Conservation (phyloP, 2,888 invertebrate species). For the Globia sparganii region DNA sequence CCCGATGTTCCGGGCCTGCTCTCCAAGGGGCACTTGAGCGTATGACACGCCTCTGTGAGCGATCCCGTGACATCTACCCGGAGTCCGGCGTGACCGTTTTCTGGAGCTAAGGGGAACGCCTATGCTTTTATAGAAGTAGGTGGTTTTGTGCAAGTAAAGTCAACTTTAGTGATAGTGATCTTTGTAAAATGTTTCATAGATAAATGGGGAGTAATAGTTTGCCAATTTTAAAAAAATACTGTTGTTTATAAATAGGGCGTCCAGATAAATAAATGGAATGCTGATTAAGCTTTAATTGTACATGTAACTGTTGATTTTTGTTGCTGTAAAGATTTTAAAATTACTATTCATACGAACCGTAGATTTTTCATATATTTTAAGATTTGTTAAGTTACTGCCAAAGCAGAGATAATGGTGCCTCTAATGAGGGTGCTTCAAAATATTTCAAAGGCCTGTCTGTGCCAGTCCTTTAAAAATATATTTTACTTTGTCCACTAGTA, state of each 20-base stretch:
- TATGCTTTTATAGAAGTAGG: slow-evolving; percentile 5
- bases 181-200: background rate
- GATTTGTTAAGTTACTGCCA: too few species aligned
- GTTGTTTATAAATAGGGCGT: background rate
- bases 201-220: background rate
- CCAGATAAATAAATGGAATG: background rate
- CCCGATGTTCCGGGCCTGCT: slow-evolving; percentile 21
- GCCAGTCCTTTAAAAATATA: background rate
- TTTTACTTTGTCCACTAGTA: background rate
- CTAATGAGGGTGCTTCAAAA: too few species aligned
- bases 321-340: too few species aligned
- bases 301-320: too few species aligned
- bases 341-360: too few species aligned
- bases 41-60: slow-evolving; percentile 44
- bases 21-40: slow-evolving; percentile 56
- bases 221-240: background rate
- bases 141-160: background rate
- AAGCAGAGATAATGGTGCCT: too few species aligned
- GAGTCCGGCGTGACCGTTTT: slow-evolving; percentile 46
- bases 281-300: too few species aligned
- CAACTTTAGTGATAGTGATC: background rate
- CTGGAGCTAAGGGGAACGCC: slow-evolving; percentile 27
- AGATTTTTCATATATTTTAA: too few species aligned
- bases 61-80: slow-evolving; percentile 48
- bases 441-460: background rate